Evolutionary conservation across 2,888 invertebrate genomes (phyloP).

Genomic region (Ectemnius continuus): DNA sequence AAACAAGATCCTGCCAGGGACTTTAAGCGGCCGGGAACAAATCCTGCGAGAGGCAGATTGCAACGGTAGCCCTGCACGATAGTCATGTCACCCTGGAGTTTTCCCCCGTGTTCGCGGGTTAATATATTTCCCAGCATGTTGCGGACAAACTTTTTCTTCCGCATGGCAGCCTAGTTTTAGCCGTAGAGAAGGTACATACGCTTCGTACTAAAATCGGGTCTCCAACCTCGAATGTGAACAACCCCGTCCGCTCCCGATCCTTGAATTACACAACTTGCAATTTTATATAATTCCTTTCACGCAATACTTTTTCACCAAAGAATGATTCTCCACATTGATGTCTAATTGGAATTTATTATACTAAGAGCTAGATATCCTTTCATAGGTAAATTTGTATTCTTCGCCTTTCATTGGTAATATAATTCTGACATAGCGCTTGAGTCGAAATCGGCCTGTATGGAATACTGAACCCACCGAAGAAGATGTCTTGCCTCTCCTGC

Average conservation of each 20-base stretch:
- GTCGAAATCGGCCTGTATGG: background rate
- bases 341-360: no score
- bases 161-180: conserved; percentile 23
- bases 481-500: background rate
- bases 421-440: background rate
- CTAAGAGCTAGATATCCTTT: no score
- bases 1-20: conserved; percentile 5
- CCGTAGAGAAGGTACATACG: conserved; percentile 13
- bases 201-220: conserved; percentile 9
- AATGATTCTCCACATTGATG: no score
- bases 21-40: conserved; percentile 25
- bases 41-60: conserved; percentile 39
- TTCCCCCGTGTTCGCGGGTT: conserved; percentile 32
- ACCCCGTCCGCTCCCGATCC: background rate
- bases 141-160: conserved; percentile 36
- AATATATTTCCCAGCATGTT: conserved; percentile 30
- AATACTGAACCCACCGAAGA: background rate
- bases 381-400: no score
- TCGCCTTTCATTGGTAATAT: no score
- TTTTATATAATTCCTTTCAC: no score
- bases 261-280: conserved; percentile 14
- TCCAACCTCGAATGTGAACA: conserved; percentile 21
- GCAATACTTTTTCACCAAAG: no score
- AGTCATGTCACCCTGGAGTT: conserved; percentile 22
- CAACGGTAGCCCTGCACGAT: conserved; percentile 10